A percentile compares a stretch with the other conserved stretches of the same genome.
Conservation (phyloP, 2,113 vertebrate species). For the Donacobius atricapilla region DNA sequence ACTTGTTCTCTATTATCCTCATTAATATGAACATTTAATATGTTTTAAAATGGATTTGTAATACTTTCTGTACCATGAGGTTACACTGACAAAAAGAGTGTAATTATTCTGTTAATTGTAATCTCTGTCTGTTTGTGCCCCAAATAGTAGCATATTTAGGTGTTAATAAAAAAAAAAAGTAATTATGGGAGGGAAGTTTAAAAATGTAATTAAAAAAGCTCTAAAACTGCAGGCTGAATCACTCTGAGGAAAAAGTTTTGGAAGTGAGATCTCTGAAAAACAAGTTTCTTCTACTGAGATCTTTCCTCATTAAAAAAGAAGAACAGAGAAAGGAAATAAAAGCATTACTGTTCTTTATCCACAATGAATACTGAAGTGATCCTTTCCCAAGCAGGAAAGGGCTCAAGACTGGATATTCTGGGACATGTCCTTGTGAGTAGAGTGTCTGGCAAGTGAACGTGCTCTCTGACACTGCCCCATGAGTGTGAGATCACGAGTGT, state of each 20-base stretch:
- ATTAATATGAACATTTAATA: conserved; percentile 92
- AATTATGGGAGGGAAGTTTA: conserved; percentile 75
- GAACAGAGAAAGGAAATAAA: neutral
- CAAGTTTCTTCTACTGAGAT: neutral
- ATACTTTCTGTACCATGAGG: conserved; percentile 80
- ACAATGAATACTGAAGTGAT: neutral
- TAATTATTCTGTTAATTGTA: conserved; percentile 83
- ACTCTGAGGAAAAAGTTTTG: conserved; percentile 39
- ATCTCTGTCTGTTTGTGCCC: conserved; percentile 80
- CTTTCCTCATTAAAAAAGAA: neutral
- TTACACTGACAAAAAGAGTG: conserved; percentile 79
- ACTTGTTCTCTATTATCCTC: conserved; percentile 86
- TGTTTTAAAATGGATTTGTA: conserved; percentile 88
- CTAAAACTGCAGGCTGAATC: conserved; percentile 26
- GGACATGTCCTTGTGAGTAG: neutral
- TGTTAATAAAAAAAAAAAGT: conserved; percentile 64
- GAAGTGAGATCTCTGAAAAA: conserved; percentile 35
- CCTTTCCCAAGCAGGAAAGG: neutral
- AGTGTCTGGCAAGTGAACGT: neutral
- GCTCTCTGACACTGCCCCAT: neutral
- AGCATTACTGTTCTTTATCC: neutral
- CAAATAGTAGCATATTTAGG: conserved; percentile 78
- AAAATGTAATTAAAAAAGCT: conserved; percentile 74
- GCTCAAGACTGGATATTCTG: neutral
- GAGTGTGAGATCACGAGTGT: neutral